Conservation (phyloP, 2,888 invertebrate species). For the Opisthograptis luteolata region DNA sequence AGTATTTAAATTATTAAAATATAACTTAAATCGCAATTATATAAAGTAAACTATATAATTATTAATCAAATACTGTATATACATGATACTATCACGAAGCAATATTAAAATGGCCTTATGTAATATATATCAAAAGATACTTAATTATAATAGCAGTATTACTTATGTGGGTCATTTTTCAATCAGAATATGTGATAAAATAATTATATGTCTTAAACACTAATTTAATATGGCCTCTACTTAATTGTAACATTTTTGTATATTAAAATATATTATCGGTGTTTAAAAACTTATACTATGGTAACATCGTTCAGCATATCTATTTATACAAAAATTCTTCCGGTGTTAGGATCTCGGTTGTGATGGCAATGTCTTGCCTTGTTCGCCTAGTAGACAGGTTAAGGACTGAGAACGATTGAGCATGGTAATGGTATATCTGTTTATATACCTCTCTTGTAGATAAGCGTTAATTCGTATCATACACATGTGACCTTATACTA, state of each 20-base stretch:
- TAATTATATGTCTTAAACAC: constrained; percentile 28
- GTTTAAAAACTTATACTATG: neutral
- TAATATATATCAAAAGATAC: constrained; percentile 52
- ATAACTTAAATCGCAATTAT: constrained; percentile 34
- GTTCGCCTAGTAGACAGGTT: constrained; percentile 13
- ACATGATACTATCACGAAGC: constrained; percentile 52
- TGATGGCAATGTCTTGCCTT: constrained; percentile 38
- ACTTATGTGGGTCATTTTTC: constrained; percentile 58
- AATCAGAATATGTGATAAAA: constrained; percentile 59
- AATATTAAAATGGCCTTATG: constrained; percentile 73
- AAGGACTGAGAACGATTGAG: constrained; percentile 13
- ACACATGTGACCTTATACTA: constrained; percentile 26
- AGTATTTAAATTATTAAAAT: constrained; percentile 62
- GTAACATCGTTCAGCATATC: neutral
- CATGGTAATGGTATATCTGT: constrained; percentile 2
- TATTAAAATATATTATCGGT: constrained; percentile 7
- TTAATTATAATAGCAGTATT: constrained; percentile 61
- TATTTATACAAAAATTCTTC: neutral
- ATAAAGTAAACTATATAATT: constrained; percentile 26
- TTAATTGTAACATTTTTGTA: neutral
- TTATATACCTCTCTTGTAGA: neutral
- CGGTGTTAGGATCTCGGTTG: constrained; percentile 33
- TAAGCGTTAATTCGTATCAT: constrained; percentile 8
- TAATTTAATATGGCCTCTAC: constrained; percentile 14
- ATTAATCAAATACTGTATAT: constrained; percentile 5